These are phyloP conservation scores for Gephyroberyx darwinii DNA, from an alignment of 2,797 vertebrate species.

Conservation along the genomic window DNA sequence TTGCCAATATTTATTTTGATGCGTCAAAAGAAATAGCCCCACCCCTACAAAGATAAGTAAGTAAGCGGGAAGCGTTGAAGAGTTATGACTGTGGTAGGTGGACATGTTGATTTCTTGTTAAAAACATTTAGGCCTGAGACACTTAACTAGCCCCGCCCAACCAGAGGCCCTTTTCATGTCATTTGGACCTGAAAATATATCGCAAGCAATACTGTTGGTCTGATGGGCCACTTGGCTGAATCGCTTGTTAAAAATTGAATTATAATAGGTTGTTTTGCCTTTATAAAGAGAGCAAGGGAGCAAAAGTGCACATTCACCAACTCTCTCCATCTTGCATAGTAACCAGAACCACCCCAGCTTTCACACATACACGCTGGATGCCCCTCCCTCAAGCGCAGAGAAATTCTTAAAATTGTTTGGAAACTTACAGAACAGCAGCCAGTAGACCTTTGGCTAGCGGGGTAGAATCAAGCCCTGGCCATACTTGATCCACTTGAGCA, in stretches of 20 bases:
- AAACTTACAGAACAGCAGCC: neutral
- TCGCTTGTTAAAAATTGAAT: too few species aligned
- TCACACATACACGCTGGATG: neutral
- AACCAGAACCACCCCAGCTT: neutral
- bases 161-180: neutral
- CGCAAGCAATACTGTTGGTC: too few species aligned
- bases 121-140: neutral
- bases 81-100: neutral
- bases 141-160: neutral
- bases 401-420: neutral
- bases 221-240: too few species aligned
- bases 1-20: too few species aligned
- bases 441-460: neutral
- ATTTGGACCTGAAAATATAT: neutral
- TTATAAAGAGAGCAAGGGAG: neutral
- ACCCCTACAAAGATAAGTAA: slow-evolving; percentile 23
- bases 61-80: neutral
- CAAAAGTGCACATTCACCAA: neutral
- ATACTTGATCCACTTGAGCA: neutral
- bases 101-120: neutral
- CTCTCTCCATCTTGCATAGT: neutral
- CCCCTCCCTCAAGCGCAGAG: too few species aligned
- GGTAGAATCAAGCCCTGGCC: neutral
- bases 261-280: neutral
- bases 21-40: too few species aligned